Evolutionary conservation across 2,888 invertebrate genomes (phyloP), one percentile per base, ranked within the genome.

Genomic region (Limnephilus lunatus): DNA sequence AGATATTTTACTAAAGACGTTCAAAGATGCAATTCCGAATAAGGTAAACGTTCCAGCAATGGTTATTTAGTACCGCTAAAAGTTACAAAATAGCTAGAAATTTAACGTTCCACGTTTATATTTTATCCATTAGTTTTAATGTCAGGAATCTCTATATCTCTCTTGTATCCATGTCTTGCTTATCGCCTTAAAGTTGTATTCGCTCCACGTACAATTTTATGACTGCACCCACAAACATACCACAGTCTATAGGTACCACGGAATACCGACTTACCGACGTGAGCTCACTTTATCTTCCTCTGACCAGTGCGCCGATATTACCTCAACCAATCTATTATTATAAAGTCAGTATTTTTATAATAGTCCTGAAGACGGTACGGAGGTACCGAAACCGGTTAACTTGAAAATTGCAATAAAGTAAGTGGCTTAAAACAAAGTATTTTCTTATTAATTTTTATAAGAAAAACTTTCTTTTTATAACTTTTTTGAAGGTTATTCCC

Each of bases 141-240:
- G 35, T 3, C 83, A 35, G 83, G 32, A 83, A 83, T 83, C 83
- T 83, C 83, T 83, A 31, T 83, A 83, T 83, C 35, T 83, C 30
- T 83, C 35, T 31, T 30, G 30, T 81, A 31, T 15, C 88, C 68
- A 31, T 80, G 11, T 68, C 53, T 80, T 80, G 88, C 81, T 91
- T 91, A 87, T 91, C 91, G 88, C 91, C 44, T 88, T 81, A 48
- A 48, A 48, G 87, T 31, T 83, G 91, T 85, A 93, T 93, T 93
- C 93, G 80, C 85, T 53, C 31, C 93, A 93, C 93, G 93, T 93
- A 93, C 91, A 91, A 81, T 93, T 93, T 93, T 93, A 93, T 93
- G 93, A 92, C 92, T 92, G 93, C 93, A 93, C 90, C 93, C 91
- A 93, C 93, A 93, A 93, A 93, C 93, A 93, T 89, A 93, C 90